Percentiles rank a stretch among this genome's conserved stretches.
Evolutionary conservation across 1,140 invertebrate genomes (phyloP).

Genomic region (Amphibalanus amphitrite): DNA sequence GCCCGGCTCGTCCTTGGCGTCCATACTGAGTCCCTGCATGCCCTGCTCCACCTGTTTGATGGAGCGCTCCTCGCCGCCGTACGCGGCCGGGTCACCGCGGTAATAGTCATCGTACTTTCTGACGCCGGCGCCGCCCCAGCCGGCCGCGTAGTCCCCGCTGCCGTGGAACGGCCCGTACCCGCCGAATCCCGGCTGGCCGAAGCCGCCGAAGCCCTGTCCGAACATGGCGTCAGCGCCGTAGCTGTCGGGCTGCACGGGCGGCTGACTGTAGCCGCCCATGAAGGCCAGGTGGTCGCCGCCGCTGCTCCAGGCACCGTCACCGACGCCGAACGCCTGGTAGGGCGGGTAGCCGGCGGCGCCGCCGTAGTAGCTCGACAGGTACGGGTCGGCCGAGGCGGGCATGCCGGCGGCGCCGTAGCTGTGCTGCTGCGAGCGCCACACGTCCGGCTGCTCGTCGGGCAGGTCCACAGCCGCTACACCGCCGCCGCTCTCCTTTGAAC

Average conservation of each 20-base stretch:
- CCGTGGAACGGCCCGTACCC: constrained; percentile 45
- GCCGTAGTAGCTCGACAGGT: constrained; percentile 31
- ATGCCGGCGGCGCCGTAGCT: not conserved
- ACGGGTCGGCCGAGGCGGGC: constrained; percentile 25
- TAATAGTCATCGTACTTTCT: constrained; percentile 62
- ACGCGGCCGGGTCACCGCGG: constrained; percentile 26
- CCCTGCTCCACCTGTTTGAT: constrained; percentile 23
- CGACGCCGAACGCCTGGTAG: constrained; percentile 81
- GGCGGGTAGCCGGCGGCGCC: constrained; percentile 47
- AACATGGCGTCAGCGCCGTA: constrained; percentile 75
- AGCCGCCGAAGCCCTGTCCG: constrained; percentile 30
- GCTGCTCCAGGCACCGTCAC: constrained; percentile 77
- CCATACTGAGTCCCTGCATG: constrained; percentile 21
- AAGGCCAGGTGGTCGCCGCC: constrained; percentile 56
- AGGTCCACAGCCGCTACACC: not conserved
- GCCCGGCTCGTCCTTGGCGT: constrained; percentile 14
- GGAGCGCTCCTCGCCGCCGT: constrained; percentile 16
- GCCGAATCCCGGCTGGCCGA: constrained; percentile 26
- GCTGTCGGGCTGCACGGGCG: constrained; percentile 63
- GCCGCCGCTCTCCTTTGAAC: not conserved
- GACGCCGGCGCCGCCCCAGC: constrained; percentile 36
- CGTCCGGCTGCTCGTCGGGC: not conserved
- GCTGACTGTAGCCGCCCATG: constrained; percentile 51
- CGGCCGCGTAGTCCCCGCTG: constrained; percentile 59
- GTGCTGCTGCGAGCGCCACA: not conserved